phyloP scores from a whole-genome alignment of 2,888 invertebrate species.

The Phragmatobia fuliginosa region DNA sequence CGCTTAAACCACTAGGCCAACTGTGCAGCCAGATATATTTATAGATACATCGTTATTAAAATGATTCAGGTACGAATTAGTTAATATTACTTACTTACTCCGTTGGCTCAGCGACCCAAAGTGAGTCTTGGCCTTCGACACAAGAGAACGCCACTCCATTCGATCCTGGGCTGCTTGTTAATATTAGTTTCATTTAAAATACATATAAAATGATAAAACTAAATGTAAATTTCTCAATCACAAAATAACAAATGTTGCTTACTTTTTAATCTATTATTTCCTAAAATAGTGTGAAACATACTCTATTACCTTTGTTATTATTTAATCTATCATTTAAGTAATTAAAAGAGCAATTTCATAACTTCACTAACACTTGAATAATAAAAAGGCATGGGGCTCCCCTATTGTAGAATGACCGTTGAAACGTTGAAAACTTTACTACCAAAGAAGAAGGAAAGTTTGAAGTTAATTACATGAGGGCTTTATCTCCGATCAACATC shows the following conservation, averaged over 20 bases:
- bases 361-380: constrained; percentile 39
- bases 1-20: too few relatives aligned
- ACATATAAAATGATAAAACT: not conserved
- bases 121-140: too few relatives aligned
- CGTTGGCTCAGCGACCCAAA: too few relatives aligned
- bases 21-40: too few relatives aligned
- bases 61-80: too few relatives aligned
- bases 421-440: constrained; percentile 67
- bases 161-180: too few relatives aligned
- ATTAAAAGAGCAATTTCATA: constrained; percentile 32
- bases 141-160: too few relatives aligned
- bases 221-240: not conserved
- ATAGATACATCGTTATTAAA: too few relatives aligned
- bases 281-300: not conserved
- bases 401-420: constrained; percentile 66
- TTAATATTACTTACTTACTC: too few relatives aligned
- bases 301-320: not conserved
- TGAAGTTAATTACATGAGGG: constrained; percentile 75
- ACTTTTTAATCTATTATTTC: not conserved
- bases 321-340: not conserved
- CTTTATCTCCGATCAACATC: constrained; percentile 71
- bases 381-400: constrained; percentile 48
- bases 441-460: constrained; percentile 56
- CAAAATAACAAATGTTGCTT: not conserved
- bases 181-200: not conserved